phyloP scores from a whole-genome alignment of 2,113 vertebrate species.

The Anolis carolinensis region DNA sequence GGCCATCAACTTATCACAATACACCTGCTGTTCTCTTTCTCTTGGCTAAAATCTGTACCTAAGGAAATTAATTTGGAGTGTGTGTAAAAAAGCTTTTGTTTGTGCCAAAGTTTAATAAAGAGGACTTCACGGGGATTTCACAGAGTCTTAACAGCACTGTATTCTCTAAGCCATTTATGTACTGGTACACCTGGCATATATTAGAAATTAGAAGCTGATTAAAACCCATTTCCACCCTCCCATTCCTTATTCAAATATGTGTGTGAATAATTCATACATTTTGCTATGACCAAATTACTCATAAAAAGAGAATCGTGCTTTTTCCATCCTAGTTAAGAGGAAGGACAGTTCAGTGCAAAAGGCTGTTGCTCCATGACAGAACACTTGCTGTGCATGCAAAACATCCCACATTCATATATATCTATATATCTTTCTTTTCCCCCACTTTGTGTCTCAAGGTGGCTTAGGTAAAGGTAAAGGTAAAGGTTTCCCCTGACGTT shows the following conservation, averaged over 20 bases:
- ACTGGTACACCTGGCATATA: neutral
- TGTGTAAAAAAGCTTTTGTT: conserved; percentile 1
- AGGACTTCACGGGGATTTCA: neutral
- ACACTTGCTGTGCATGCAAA: neutral
- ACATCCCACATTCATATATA: neutral
- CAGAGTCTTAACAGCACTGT: neutral
- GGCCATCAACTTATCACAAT: neutral
- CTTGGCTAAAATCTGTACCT: neutral
- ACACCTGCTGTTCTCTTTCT: neutral
- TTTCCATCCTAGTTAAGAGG: neutral
- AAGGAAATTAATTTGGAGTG: neutral
- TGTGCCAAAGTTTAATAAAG: neutral
- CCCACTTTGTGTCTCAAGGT: too few relatives aligned
- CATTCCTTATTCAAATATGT: neutral
- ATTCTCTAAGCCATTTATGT: neutral
- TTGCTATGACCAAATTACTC: neutral
- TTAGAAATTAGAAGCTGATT: neutral
- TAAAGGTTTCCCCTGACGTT: too few relatives aligned
- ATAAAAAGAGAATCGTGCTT: neutral
- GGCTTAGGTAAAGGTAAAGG: too few relatives aligned
- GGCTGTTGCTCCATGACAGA: neutral
- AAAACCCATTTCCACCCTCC: neutral
- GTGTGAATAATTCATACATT: neutral
- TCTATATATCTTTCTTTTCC: too few relatives aligned
- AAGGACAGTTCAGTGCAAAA: neutral